Evolutionary conservation across 2,113 vertebrate genomes (phyloP), one percentile per base, ranked within the genome.

Genomic region (Myrmophylax atrothorax): DNA sequence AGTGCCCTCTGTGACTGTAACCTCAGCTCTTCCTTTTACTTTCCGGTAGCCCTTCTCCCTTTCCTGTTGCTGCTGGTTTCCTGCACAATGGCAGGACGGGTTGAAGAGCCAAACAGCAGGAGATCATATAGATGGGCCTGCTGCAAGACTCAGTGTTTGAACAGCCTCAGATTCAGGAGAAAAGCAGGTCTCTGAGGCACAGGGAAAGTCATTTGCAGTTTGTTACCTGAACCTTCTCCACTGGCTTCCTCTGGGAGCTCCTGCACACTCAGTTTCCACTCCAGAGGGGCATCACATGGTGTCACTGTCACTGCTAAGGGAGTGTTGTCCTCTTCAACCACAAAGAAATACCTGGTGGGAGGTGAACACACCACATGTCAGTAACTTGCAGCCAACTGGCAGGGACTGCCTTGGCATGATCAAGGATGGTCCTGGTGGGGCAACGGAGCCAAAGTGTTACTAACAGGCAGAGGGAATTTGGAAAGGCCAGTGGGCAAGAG

Each of bases 251-350:
- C 99, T 2, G 99, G 99, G 74, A 99, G 98, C 91, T 99, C 99
- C 96, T 99, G 99, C 66, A 99, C 98, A 6, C 97, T 99, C 74
- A 99, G 98, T 77, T 98, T 99, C 99, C 99, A 99, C 96, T 99
- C 99, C 88, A 99, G 97, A 66, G 99, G 99, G 14, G 99, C 99
- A 50, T 99, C 99, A 0, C 99, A 99, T 1, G 99, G 99, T 14
- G 99, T 99, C 96, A 99, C 98, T 0, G 99, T 99, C 95, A 99
- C 98, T 38, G 99, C 99, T 55, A 99, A 90, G 9, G 99, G 99
- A 24, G 99, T 99, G 97, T 99, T 99, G 96, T 99, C 99, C 94
- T 99, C 99, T 91, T 99, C 99, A 82, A 99, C 99, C 97, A 99
- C 98, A 90, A 99, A 99, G 97, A 99, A 99, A 95, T 99, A 99